Conservation (phyloP, 2,797 vertebrate species). For the Gobionotothen gibberifrons region DNA sequence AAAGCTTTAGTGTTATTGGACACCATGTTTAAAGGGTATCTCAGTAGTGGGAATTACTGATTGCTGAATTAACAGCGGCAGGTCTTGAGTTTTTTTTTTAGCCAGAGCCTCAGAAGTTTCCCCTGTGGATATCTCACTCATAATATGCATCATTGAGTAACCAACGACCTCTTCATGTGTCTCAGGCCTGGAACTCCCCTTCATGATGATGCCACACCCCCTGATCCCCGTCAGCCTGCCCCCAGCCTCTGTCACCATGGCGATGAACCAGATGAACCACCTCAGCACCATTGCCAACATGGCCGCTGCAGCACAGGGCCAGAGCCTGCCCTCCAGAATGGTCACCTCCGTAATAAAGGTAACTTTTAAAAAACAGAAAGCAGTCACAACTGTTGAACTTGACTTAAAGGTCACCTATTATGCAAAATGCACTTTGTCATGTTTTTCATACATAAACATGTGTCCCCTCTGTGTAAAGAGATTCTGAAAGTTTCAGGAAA, state of each 20-base stretch:
- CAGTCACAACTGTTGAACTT: not conserved
- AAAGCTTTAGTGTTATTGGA: conserved; percentile 73
- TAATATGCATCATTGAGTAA: conserved; percentile 76
- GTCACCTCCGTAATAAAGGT: conserved; percentile 99
- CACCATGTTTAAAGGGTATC: conserved; percentile 57
- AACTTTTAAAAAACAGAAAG: conserved; percentile 67
- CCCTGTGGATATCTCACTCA: conserved; percentile 64
- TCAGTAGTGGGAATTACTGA: conserved; percentile 63
- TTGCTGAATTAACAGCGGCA: conserved; percentile 60
- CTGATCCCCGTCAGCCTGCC: conserved; percentile 99
- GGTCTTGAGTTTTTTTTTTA: conserved; percentile 57
- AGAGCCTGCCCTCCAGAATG: conserved; percentile 95
- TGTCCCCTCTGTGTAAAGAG: no score
- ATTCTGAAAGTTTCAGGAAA: no score
- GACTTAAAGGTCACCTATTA: not conserved
- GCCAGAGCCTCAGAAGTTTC: conserved; percentile 56
- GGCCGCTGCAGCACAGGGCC: conserved; percentile 98
- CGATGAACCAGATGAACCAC: conserved; percentile 99
- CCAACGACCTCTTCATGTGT: conserved; percentile 69
- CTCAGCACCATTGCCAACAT: conserved; percentile 99
- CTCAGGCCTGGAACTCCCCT: conserved; percentile 97
- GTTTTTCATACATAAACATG: no score
- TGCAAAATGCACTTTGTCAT: no score
- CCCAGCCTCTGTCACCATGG: conserved; percentile 99
- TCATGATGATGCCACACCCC: conserved; percentile 99